Base-by-base conservation (phyloP, 2,113 vertebrate genomes). In the Copsychus sechellarum region DNA sequence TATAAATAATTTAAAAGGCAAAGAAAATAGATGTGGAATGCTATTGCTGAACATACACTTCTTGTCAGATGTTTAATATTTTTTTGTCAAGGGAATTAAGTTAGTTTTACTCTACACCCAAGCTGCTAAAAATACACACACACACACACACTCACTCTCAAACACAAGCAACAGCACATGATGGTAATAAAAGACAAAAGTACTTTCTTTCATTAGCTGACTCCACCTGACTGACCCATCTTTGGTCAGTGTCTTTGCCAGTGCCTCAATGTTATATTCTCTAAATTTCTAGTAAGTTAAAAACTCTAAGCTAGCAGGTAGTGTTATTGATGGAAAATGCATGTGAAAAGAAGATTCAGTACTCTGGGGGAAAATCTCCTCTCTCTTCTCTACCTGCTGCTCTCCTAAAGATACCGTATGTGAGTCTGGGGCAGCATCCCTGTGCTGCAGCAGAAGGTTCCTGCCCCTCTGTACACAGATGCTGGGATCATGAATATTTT, bases 21-120 rank as follows among this genome's bases (percentile, higher is more conserved):
- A 93, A 76, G 33, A 81, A 95, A 95, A 93, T 50, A 94, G 18
- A 79, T 51, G 10, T 53, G 62, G 72, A 96, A 79, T 70, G 85
- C 26, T 77, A 47, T 31, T 84, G 36, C 72, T 72, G 79, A 94
- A 73, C 3, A 3, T 62, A 45, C 6, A 62, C 13, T 80, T 85
- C 64, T 40, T 94, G 31, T 50, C 70, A 94, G 81, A 57, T 64
- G 34, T 47, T 70, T 93, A 84, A 69, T 81, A 82, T 80, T 90
- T 94, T 94, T 92, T 87, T 31, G 69, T 82, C 14, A 48, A 87
- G 57, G 18, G 12, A 89, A 81, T 22, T 2, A 76, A 54, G 14
- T 76, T 78, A 54, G 9, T 53, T 91, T 77, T 81, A 51, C 71
- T 86, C 43, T 70, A n/a, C 29, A 24, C 48, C 9, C 38, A 62